phyloP scores from a whole-genome alignment of 2,888 invertebrate species.

The Lasius fuliginosus region DNA sequence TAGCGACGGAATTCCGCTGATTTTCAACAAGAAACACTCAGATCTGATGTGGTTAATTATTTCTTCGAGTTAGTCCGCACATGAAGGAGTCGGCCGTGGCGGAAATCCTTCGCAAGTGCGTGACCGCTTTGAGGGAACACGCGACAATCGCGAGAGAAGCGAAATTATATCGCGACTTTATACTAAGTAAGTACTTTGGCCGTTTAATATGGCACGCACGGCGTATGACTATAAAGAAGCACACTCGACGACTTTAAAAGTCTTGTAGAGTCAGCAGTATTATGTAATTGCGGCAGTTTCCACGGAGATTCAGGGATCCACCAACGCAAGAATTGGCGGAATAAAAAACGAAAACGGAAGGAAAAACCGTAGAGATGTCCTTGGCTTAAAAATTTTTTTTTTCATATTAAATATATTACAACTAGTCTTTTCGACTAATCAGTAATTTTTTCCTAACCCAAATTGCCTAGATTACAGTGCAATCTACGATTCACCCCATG shows the following conservation, averaged over 20 bases:
- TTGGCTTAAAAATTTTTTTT: slow-evolving; percentile 14
- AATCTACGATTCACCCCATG: too few species aligned
- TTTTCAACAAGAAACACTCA: slow-evolving; percentile 35
- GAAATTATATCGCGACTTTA: slow-evolving; percentile 35
- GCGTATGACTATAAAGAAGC: slow-evolving; percentile 11
- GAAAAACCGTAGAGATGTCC: neutral
- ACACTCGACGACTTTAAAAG: neutral
- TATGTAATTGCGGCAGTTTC: slow-evolving; percentile 11
- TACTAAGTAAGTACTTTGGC: slow-evolving; percentile 25
- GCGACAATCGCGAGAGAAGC: neutral
- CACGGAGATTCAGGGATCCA: neutral
- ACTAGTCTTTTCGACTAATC: too few species aligned
- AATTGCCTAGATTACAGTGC: too few species aligned
- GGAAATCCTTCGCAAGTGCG: neutral
- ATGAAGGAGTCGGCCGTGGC: neutral
- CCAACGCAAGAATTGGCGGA: neutral
- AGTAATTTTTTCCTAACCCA: too few species aligned
- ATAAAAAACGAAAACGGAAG: neutral
- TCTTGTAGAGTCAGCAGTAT: neutral
- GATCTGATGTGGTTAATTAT: slow-evolving; percentile 35
- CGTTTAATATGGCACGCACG: neutral
- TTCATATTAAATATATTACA: too few species aligned
- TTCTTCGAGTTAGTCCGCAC: slow-evolving; percentile 29
- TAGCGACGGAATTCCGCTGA: neutral
- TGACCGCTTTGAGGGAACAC: slow-evolving; percentile 17